Conservation (phyloP, 2,888 invertebrate species). For the Acanthosepion lycidas region DNA sequence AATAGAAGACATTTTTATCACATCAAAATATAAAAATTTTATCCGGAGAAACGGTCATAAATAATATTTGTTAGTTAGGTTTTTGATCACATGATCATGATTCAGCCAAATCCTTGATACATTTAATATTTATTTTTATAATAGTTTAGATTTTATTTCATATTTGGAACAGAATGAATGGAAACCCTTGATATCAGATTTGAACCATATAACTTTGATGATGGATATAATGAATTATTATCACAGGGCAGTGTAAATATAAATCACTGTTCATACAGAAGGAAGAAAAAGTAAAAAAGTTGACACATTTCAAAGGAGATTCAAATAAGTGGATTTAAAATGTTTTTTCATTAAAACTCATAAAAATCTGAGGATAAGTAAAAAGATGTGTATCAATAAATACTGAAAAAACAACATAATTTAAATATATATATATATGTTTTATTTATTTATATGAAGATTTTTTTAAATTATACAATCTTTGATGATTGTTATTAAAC, state of each 20-base stretch:
- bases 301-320: not conserved
- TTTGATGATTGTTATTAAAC: not conserved
- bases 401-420: not conserved
- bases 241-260: slow-evolving; percentile 33
- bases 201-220: not conserved
- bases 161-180: not conserved
- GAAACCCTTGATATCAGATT: not conserved
- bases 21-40: not conserved
- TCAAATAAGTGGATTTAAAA: not conserved
- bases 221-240: not conserved
- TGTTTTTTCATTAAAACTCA: not conserved
- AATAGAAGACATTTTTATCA: not conserved
- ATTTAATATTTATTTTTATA: not conserved
- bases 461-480: not conserved
- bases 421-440: not conserved
- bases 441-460: not conserved
- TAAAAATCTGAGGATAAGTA: not conserved
- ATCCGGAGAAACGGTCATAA: not conserved
- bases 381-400: not conserved
- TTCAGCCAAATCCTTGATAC: not conserved
- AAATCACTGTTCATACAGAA: not conserved
- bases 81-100: no score
- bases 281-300: not conserved
- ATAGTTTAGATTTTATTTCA: not conserved
- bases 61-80: not conserved